phyloP scores from a whole-genome alignment of 2,888 invertebrate genomes.

The Meganola albula region DNA sequence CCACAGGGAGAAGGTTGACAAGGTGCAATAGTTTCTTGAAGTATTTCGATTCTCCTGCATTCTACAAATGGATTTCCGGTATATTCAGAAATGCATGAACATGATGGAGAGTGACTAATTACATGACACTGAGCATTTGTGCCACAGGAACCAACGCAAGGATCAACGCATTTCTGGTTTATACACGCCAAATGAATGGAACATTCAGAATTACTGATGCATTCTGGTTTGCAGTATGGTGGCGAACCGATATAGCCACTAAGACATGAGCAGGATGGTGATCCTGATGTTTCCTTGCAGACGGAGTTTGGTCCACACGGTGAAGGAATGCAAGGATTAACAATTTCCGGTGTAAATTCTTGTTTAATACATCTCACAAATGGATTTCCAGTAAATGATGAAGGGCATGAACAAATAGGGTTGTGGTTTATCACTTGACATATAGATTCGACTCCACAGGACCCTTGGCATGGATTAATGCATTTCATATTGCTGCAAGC shows the following conservation, averaged over 20 bases:
- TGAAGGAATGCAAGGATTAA: conserved; percentile 85
- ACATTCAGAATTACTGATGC: conserved; percentile 87
- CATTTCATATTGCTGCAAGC: conserved; percentile 89
- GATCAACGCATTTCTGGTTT: conserved; percentile 86
- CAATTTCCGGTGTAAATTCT: conserved; percentile 64
- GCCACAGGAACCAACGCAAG: conserved; percentile 85
- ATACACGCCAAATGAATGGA: conserved; percentile 82
- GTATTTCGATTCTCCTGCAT: conserved; percentile 63
- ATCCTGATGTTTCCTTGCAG: conserved; percentile 81
- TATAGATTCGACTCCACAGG: conserved; percentile 85
- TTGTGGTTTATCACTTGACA: conserved; percentile 89
- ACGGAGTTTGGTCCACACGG: conserved; percentile 89
- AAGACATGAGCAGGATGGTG: conserved; percentile 86
- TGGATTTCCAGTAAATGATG: conserved; percentile 84
- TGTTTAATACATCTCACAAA: conserved; percentile 81
- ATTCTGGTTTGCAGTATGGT: conserved; percentile 88
- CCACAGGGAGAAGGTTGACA: conserved; percentile 82
- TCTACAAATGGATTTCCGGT: conserved; percentile 87
- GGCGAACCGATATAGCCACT: conserved; percentile 82
- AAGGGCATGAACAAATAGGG: conserved; percentile 86
- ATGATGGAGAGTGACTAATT: conserved; percentile 84
- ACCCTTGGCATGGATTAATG: conserved; percentile 87
- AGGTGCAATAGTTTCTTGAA: conserved; percentile 69
- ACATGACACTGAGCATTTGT: conserved; percentile 85
- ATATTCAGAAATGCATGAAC: conserved; percentile 81